Conservation (phyloP, 2,113 vertebrate genomes). For the Pygoscelis adeliae region DNA sequence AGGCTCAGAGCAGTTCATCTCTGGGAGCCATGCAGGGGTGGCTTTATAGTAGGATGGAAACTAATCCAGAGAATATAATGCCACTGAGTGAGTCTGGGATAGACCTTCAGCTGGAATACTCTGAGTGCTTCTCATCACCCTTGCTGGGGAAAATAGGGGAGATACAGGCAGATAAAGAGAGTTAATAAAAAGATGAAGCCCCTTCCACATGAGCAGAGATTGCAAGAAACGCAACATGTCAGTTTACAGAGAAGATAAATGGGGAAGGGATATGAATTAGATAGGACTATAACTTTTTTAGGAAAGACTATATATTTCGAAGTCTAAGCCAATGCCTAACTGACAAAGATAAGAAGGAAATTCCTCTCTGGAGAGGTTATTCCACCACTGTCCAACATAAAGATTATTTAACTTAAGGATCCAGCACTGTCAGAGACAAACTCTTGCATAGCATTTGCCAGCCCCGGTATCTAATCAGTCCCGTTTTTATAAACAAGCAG, state of each 20-base stretch:
- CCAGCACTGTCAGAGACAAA: neutral
- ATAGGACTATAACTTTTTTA: neutral
- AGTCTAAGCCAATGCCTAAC: neutral
- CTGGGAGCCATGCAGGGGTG: neutral
- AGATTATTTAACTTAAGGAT: neutral
- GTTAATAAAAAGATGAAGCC: neutral
- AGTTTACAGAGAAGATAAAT: neutral
- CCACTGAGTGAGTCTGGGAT: neutral
- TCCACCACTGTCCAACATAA: neutral
- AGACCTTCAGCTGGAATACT: neutral
- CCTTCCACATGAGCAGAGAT: neutral
- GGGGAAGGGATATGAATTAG: neutral
- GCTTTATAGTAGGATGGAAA: neutral
- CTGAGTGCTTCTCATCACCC: neutral
- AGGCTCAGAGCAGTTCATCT: neutral
- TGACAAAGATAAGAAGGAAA: neutral
- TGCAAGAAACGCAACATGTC: neutral
- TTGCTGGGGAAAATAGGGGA: neutral
- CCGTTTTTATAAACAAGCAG: neutral
- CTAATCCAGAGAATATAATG: neutral
- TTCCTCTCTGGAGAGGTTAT: neutral
- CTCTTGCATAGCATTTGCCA: neutral
- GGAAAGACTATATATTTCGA: neutral
- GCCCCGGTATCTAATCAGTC: neutral
- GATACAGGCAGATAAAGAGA: neutral